These are phyloP conservation scores for Eidolon helvum DNA, from an alignment of 2,113 vertebrate species.

Conservation along the genomic window DNA sequence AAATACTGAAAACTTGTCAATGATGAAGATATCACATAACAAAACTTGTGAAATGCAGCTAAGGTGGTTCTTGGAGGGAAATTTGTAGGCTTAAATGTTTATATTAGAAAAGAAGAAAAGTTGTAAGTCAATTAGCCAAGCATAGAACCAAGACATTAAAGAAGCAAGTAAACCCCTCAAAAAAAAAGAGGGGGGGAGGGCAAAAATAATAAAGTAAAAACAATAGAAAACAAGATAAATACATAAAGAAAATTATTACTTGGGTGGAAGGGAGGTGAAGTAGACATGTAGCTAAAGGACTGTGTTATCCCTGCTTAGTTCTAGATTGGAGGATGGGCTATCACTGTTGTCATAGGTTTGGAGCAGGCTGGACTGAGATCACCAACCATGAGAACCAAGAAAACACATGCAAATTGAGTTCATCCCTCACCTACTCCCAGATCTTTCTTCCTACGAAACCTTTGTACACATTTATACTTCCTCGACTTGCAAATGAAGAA, in stretches of 20 bases:
- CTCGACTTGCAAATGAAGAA: too few relatives aligned
- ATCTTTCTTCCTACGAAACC: not conserved
- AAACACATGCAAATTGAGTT: not conserved
- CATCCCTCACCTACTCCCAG: not conserved
- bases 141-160: not conserved
- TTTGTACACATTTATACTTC: not conserved
- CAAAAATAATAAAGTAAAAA: not conserved
- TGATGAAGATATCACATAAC: not conserved
- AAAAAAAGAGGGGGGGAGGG: not conserved
- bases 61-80: not conserved
- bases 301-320: not conserved
- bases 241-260: not conserved
- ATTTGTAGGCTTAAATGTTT: not conserved
- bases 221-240: not conserved
- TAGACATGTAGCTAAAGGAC: not conserved
- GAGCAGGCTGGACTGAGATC: not conserved
- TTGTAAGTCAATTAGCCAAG: not conserved
- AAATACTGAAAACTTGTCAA: not conserved
- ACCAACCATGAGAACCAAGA: not conserved
- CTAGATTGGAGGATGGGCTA: not conserved
- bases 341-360: not conserved
- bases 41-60: not conserved
- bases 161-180: not conserved
- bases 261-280: not conserved
- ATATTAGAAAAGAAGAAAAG: constrained; percentile 17